phyloP scores from a whole-genome alignment of 1,140 invertebrate species.

The Ectropis grisescens region DNA sequence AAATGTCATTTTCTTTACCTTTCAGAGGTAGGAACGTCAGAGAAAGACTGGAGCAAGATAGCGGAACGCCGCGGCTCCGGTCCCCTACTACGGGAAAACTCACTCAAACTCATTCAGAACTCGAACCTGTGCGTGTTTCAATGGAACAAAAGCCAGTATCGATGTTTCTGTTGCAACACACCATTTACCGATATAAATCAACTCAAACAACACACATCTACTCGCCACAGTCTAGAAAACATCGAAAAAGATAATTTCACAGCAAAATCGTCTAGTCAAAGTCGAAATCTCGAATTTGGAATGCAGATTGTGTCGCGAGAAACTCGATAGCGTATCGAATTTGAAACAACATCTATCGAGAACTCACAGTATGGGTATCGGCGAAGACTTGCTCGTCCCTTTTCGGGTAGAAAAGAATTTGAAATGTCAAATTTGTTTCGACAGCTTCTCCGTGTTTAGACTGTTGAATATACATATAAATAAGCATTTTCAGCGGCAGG shows the following conservation, averaged over 20 bases:
- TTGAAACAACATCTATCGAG: slow-evolving; percentile 28
- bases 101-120: slow-evolving; percentile 38
- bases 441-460: slow-evolving; percentile 32
- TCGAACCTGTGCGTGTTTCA: slow-evolving; percentile 49
- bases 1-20: no score
- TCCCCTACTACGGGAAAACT: slow-evolving; percentile 35
- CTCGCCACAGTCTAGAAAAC: slow-evolving; percentile 24
- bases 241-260: slow-evolving; percentile 44
- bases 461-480: slow-evolving; percentile 52
- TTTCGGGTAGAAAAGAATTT: slow-evolving; percentile 36
- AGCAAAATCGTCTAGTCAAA: slow-evolving; percentile 46
- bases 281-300: slow-evolving; percentile 37
- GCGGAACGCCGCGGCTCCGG: slow-evolving; percentile 31
- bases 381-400: slow-evolving; percentile 35
- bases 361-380: slow-evolving; percentile 27
- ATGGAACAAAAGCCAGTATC: slow-evolving; percentile 46
- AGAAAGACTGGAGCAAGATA: no score
- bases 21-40: no score
- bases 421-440: slow-evolving; percentile 41
- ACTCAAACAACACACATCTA: slow-evolving; percentile 25
- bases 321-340: slow-evolving; percentile 15
- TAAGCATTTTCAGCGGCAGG: slow-evolving; percentile 46
- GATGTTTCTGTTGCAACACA: slow-evolving; percentile 48
- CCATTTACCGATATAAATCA: slow-evolving; percentile 31
- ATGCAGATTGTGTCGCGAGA: slow-evolving; percentile 30